Evolutionary conservation across 2,797 vertebrate genomes (phyloP), one percentile per base, ranked within the genome.

Genomic region (Otolemur crassicaudatus): DNA sequence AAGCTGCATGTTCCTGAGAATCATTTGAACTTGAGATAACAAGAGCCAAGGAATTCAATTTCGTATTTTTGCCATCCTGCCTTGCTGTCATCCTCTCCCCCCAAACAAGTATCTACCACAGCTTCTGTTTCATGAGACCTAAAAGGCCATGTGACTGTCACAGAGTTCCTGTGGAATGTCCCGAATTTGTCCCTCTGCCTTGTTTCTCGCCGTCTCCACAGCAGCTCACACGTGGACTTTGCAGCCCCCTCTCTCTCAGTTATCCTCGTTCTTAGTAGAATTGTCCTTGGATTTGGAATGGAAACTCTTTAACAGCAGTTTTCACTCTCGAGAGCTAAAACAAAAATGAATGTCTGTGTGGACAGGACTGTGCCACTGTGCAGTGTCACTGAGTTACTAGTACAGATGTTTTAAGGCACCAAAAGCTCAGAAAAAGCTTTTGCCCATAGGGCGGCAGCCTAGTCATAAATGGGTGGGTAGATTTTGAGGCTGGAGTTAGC

Each of bases 281-380:
- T 60, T 95, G 69, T 58, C 69, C 43, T 56, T 72, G 61, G 53
- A 46, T 72, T 83, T 95, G 89, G n/a, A 83, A 91, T 76, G 49
- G 67, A 83, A 91, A 83, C 20, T 8, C 29, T 91, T 53, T 58
- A 31, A 72, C 46, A 72, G 46, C 9, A 82, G 60, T 77, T 90
- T 76, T 80, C 2, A 60, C 19, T 79, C 61, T 85, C 27, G 7
- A 87, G 81, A 94, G 63, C 25, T 34, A 53, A 86, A 73, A 75
- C 65, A 49, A 67, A 82, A 76, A 61, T 37, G 31, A 34, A 37
- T 29, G 27, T 76, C 37, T 2, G 22, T 23, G 37, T 46, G 43
- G 31, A 65, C 2, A 63, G 60, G 67, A 46, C 46, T 29, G 2
- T 29, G 25, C 19, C 14, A 10, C 1, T 10, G 34, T 23, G 25